Evolutionary conservation across 2,797 vertebrate genomes (phyloP).

Genomic region (Pelodytes ibericus): DNA sequence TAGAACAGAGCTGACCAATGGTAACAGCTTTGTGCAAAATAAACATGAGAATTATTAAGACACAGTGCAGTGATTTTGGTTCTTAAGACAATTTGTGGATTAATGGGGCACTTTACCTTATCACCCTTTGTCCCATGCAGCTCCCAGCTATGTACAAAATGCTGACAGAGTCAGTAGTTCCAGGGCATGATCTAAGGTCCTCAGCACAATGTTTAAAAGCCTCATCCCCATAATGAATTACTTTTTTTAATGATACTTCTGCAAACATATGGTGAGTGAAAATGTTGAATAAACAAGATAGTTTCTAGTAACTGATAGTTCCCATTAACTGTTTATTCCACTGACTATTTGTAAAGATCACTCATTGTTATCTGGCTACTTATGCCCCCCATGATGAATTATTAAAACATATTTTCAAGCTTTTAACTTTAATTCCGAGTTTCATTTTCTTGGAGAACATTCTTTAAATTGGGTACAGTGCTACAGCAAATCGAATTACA

Average conservation of each 20-base stretch:
- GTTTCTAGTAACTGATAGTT: slow-evolving; percentile 59
- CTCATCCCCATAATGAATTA: slow-evolving; percentile 59
- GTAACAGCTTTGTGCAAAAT: slow-evolving; percentile 52
- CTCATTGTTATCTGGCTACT: neutral
- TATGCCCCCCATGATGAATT: neutral
- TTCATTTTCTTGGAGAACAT: neutral
- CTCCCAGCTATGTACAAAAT: slow-evolving; percentile 58
- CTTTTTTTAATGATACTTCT: slow-evolving; percentile 61
- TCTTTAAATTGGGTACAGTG: neutral
- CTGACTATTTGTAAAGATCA: slow-evolving; percentile 2
- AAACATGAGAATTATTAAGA: slow-evolving; percentile 52
- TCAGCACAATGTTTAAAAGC: slow-evolving; percentile 59
- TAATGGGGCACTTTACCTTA: slow-evolving; percentile 60
- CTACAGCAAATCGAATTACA: slow-evolving; percentile 34
- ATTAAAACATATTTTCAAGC: slow-evolving; percentile 30
- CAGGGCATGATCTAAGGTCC: slow-evolving; percentile 34
- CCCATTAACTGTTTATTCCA: slow-evolving; percentile 59
- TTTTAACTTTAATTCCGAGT: neutral
- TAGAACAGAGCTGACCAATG: slow-evolving; percentile 37
- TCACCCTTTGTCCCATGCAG: slow-evolving; percentile 48
- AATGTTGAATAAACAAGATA: slow-evolving; percentile 60
- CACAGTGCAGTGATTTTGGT: slow-evolving; percentile 48
- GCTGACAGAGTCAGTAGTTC: slow-evolving; percentile 59
- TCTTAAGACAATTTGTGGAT: slow-evolving; percentile 61
- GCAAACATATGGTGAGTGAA: slow-evolving; percentile 58